Percentiles rank a stretch among this genome's conserved stretches.
Evolutionary conservation across 2,113 vertebrate genomes (phyloP).

Genomic region (Gymnorhina tibicen): DNA sequence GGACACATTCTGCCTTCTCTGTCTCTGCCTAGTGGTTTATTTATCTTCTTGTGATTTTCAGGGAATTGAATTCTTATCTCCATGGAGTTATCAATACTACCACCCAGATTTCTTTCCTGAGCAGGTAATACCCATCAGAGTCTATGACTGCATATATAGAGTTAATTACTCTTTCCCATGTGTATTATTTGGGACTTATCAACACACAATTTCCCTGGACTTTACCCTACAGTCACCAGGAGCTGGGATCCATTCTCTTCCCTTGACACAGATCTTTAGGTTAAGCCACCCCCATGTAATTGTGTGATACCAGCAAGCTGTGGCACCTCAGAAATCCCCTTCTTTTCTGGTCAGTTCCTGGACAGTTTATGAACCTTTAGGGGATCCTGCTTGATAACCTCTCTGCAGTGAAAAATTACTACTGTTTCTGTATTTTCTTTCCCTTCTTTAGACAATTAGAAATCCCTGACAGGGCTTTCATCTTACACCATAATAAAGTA

Average conservation of each 20-base stretch:
- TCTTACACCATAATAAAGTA: not conserved
- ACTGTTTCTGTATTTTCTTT: not conserved
- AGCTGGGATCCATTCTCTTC: not conserved
- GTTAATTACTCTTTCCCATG: not conserved
- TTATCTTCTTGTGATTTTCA: not conserved
- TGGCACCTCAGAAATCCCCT: not conserved
- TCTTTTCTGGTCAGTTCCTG: not conserved
- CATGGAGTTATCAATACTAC: not conserved
- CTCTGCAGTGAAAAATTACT: not conserved
- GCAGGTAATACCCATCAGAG: not conserved
- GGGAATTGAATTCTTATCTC: not conserved
- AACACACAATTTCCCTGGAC: not conserved
- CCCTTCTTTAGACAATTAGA: not conserved
- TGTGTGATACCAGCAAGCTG: not conserved
- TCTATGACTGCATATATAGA: not conserved
- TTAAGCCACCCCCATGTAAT: accelerated
- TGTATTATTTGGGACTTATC: not conserved
- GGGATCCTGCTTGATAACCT: not conserved
- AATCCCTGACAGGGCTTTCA: not conserved
- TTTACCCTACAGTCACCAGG: not conserved
- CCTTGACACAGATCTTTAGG: not conserved
- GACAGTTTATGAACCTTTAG: not conserved
- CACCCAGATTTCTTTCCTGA: not conserved
- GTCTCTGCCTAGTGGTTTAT: not conserved
- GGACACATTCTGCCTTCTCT: not conserved